phyloP scores from a whole-genome alignment of 2,113 vertebrate species.

The Collichthys lucidus region DNA sequence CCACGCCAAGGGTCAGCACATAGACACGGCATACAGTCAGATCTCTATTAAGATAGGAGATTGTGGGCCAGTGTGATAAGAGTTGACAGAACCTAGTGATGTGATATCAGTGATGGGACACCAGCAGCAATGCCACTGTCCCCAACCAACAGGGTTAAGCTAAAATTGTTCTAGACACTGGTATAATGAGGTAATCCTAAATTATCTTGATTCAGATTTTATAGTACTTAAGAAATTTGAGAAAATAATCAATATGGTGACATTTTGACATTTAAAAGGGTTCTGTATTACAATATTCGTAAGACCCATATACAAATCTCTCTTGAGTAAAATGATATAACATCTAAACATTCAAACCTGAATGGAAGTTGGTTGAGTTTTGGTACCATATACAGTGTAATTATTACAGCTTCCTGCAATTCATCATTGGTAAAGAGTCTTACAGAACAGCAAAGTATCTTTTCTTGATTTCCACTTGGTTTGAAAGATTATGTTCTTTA shows the following conservation, averaged over 20 bases:
- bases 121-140: slow-evolving; percentile 32
- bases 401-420: background rate
- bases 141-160: slow-evolving; percentile 21
- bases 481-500: background rate
- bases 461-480: background rate
- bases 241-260: no score
- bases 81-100: slow-evolving; percentile 64
- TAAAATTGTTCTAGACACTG: slow-evolving; percentile 1
- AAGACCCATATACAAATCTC: background rate
- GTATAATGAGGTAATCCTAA: background rate
- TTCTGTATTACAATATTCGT: background rate
- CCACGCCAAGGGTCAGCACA: slow-evolving; percentile 65
- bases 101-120: slow-evolving; percentile 68
- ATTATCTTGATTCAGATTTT: slow-evolving; percentile 12
- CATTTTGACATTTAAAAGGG: background rate
- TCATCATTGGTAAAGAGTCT: background rate
- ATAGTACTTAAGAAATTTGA: background rate
- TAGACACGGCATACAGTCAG: slow-evolving; percentile 66
- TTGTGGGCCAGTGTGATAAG: slow-evolving; percentile 71
- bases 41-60: slow-evolving; percentile 81
- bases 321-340: background rate
- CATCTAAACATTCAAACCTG: background rate
- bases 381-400: background rate
- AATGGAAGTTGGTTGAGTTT: background rate
- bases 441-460: background rate